Percentiles rank a stretch among this genome's conserved stretches.
phyloP scores from a whole-genome alignment of 1,140 invertebrate species.

The Chionoecetes opilio region DNA sequence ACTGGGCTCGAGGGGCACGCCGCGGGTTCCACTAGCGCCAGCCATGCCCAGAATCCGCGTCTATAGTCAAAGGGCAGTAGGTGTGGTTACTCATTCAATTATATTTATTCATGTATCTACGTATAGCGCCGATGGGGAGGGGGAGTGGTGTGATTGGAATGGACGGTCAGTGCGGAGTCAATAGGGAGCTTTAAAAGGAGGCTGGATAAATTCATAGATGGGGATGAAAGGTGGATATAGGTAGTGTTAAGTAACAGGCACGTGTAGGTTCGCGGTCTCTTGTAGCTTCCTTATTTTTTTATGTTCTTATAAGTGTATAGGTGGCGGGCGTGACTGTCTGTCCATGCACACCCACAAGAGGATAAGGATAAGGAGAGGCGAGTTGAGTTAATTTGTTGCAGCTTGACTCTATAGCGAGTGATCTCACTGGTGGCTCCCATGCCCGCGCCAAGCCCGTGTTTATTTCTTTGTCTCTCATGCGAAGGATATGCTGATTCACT shows the following conservation, averaged over 20 bases:
- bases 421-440: neutral
- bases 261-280: no score
- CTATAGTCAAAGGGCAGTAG: neutral
- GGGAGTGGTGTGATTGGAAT: no score
- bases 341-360: no score
- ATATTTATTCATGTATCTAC: no score
- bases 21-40: neutral
- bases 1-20: neutral
- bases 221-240: no score
- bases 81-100: neutral
- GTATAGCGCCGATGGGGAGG: neutral
- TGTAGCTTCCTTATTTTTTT: no score
- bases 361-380: neutral
- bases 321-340: no score
- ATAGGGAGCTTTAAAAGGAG: no score
- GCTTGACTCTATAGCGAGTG: neutral
- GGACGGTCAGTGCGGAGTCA: no score
- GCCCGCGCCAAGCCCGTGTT: neutral
- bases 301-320: no score
- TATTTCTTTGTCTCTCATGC: slow-evolving; percentile 20
- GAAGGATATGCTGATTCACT: slow-evolving; percentile 6
- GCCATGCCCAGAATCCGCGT: slow-evolving; percentile 2
- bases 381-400: neutral
- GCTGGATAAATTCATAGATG: no score
- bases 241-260: no score